Base-by-base conservation (phyloP, 2,888 invertebrate genomes). In the Chromoteleia sp. region DNA sequence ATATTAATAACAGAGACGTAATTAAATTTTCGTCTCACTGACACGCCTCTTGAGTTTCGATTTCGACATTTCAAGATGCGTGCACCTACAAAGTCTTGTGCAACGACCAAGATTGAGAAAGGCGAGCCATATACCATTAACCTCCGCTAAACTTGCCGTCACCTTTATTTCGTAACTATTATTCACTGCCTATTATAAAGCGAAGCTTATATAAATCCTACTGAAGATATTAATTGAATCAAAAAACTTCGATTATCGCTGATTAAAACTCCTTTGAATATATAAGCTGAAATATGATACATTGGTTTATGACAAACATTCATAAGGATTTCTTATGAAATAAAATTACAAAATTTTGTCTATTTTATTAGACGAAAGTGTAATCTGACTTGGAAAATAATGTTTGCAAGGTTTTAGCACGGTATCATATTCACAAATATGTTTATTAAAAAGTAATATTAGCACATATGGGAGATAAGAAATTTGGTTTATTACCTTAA, bases 11-110 rank as follows among this genome's bases (percentile, higher is more conserved):
- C 29, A 17, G 15, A 41, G 19, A 48, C 19, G 48, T 63, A 48
- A 63, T 63, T 63, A 63, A 45, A 48, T 63, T 63, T 43, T 48
- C 61, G 19, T 33, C n/a, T 2, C 17, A 19, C 0, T 12, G 33
- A 17, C 19, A 33, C 33, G 7, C 33, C 45, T 63, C 33, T 45
- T 65, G 36, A 6, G 8, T 65, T 50, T 50, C 50, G 50, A 50
- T 50, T 65, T 45, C 33, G 33, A 10, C n/a, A 61, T 30, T 59
- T 17, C 50, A 36, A 65, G 41, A 59, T 59, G 41, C 14, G 14
- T 41, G 58, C 6, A 48, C 36, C 6, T 56, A 39, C 56, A 56
- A 56, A 19, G 39, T 41, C 39, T 59, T 21, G 19, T 41, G 14
- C 41, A 59, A 59, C 41, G 19, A 41, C 41, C 7, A 4, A 41